Percentiles rank a stretch among this genome's conserved stretches.
These are phyloP conservation scores for Psittacula cyanocephala DNA, from an alignment of 2,113 vertebrate species.

Conservation along the genomic window DNA sequence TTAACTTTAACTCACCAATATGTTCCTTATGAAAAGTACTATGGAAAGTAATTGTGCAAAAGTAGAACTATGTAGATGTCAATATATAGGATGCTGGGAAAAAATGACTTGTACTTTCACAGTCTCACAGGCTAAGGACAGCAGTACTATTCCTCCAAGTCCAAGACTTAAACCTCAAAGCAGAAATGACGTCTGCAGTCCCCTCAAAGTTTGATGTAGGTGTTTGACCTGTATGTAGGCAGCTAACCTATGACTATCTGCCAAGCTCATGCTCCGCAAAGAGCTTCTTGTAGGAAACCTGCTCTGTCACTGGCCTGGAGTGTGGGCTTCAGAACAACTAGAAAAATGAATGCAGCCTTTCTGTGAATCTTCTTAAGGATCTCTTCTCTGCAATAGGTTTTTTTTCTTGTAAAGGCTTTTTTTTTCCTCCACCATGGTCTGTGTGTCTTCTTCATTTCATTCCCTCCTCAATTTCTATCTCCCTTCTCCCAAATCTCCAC, in stretches of 20 bases:
- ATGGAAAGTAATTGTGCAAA: neutral
- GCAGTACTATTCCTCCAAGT: neutral
- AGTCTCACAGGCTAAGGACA: neutral
- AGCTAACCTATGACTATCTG: neutral
- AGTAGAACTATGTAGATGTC: neutral
- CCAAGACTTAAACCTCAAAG: neutral
- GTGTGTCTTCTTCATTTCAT: neutral
- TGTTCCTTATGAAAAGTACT: neutral
- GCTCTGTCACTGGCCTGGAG: neutral
- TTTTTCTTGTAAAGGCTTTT: neutral
- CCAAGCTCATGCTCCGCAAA: neutral
- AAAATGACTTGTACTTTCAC: neutral
- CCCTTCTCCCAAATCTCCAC: neutral
- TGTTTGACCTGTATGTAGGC: neutral
- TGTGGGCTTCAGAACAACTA: neutral
- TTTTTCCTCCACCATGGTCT: neutral
- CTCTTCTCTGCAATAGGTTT: neutral
- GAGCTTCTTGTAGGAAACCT: neutral
- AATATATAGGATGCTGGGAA: neutral
- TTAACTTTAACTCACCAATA: neutral
- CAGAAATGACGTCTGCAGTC: neutral
- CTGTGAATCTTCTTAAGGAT: neutral
- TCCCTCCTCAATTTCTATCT: neutral
- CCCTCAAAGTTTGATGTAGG: neutral
- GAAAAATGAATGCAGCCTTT: neutral